Evolutionary conservation across 2,113 vertebrate genomes (phyloP), one percentile per base, ranked within the genome.

Genomic region (Callithrix jacchus): DNA sequence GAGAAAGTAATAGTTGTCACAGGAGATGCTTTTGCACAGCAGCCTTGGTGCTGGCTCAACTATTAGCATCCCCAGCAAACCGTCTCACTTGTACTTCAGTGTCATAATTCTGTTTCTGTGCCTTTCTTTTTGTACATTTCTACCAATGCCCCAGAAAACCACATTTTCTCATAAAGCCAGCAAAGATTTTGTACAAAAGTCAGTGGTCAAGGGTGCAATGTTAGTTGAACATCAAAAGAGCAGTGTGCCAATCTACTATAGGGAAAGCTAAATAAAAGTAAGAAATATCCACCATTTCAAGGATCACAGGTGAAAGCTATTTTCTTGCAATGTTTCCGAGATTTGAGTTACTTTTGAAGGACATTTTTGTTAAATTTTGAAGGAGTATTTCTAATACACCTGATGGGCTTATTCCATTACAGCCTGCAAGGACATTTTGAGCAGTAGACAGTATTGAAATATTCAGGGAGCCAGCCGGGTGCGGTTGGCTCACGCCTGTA

Each of bases 361-460:
- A 98, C 18, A 37, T 64, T 93, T 73, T 54, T 64, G 99, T 96
- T 99, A 99, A 81, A 96, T 98, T 76, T 98, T 98, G 8, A 98
- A 96, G 70, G 95, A 98, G 12, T 99, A 11, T 12, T 98, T 97
- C 97, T 99, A 99, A 99, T 99, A 99, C 10, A 47, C 99, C 40
- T 99, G 98, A 99, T 99, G 99, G 99, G 98, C 98, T 16, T 97
- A 99, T 98, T 98, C 98, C 77, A 99, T 98, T 0, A 99, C 99
- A 2, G 98, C 98, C 79, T 99, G 98, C 52, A 99, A 99, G 97
- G 98, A 99, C 97, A 98, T 99, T 0, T 40, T 98, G 99, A 94
- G 98, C 98, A 5, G 98, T 99, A 54, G 99, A 99, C 96, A 99
- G 98, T 23, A 92, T 97, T 27, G 98, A 99, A 80, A 98, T 98